Conservation (phyloP, 53 echinoderm and acorn worm genomes). For the Echinometra lucunter region DNA sequence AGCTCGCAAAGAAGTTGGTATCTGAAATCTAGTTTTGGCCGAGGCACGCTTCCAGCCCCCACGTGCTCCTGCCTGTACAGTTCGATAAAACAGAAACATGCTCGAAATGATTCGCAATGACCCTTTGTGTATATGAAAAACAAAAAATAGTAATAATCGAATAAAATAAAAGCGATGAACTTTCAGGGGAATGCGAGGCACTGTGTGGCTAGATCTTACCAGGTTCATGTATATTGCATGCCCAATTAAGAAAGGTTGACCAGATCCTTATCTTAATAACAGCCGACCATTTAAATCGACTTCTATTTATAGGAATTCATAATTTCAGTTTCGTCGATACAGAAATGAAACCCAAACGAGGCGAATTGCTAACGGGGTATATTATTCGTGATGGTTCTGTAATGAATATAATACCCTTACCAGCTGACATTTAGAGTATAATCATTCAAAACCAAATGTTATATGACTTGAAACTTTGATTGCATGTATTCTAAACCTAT, state of each 20-base stretch:
- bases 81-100: background rate
- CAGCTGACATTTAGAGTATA: background rate
- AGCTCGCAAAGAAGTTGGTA: background rate
- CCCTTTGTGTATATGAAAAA: background rate
- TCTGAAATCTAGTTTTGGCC: background rate
- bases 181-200: background rate
- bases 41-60: background rate
- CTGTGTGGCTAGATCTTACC: background rate
- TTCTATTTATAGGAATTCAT: slow-evolving; percentile 14
- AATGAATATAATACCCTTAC: slow-evolving; percentile 5
- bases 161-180: background rate
- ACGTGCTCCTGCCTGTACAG: background rate
- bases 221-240: slow-evolving; percentile 21
- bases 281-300: background rate
- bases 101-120: background rate
- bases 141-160: background rate
- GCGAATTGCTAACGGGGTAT: background rate
- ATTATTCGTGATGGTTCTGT: background rate
- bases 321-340: background rate
- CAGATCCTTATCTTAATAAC: slow-evolving; percentile 20
- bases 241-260: background rate
- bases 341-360: background rate
- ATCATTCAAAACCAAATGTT: background rate
- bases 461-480: background rate
- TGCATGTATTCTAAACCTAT: background rate